Evolutionary conservation across 2,888 invertebrate species (phyloP), one percentile per base, ranked within the genome.

Genomic region (Pantelozetes paolii): DNA sequence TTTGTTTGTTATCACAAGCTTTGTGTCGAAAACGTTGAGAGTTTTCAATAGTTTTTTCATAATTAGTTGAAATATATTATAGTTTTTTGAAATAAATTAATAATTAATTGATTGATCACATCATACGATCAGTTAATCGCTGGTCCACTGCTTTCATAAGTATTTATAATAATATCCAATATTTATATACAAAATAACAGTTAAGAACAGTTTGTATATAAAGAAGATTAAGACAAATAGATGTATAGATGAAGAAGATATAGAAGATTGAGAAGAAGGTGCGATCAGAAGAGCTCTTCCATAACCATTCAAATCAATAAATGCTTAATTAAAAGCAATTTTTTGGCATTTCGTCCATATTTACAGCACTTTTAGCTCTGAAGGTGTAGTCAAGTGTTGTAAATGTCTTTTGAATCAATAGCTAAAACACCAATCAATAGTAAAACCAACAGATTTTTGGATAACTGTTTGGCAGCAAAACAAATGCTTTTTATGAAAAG

Each of bases 61-160:
- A n/a, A 62, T 62, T 32, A 62, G 30, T 62, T 32, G 8, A 36
- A 62, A 62, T 30, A 62, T 62, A 62, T 57, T 62, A 62, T 62
- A n/a, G n/a, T 9, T 30, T 3, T 62, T 32, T 62, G 32, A 30
- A 62, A 13, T 30, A 30, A 28, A 6, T 62, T 62, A 30, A 32
- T 62, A 67, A 42, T 20, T 42, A 23, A 67, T 42, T 42, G 40
- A 67, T 67, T 67, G 67, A 67, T 67, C 67, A 67, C 67, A 67
- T 67, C 67, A 40, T 40, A 42, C 67, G 67, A 67, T 20, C 67
- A 23, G 67, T 36, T 36, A 36, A 36, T 36, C 36, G 9, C 36
- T 67, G 67, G 67, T 67, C 67, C 67, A 67, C 67, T 67, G 67
- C 67, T 67, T 67, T 42, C 67, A 40, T 42, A 13, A 67, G 62